These are phyloP conservation scores for Steromphala cineraria DNA, from an alignment of 2,888 invertebrate species.

Conservation along the genomic window DNA sequence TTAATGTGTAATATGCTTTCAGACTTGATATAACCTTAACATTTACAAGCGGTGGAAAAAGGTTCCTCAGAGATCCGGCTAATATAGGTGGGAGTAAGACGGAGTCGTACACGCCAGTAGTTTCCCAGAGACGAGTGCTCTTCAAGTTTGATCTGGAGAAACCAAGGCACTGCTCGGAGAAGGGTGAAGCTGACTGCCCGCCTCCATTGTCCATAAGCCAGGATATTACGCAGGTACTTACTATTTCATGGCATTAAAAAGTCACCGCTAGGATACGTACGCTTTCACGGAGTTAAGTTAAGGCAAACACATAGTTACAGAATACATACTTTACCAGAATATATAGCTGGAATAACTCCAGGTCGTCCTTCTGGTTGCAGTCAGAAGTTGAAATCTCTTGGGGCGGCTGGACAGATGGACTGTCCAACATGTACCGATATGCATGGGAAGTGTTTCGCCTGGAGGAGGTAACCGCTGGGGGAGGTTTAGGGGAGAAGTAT, in stretches of 20 bases:
- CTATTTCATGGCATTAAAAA: no score
- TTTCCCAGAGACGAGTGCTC: background rate
- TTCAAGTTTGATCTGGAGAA: conserved; percentile 2
- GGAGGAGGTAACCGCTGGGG: background rate
- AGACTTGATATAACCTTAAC: background rate
- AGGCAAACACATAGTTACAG: no score
- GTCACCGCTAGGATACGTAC: no score
- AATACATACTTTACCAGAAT: no score
- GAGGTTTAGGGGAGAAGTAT: background rate
- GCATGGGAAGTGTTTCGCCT: conserved; percentile 21
- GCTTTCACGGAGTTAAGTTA: no score
- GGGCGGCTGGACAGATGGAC: conserved; percentile 19
- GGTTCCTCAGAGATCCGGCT: background rate
- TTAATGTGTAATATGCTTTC: background rate
- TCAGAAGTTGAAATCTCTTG: background rate
- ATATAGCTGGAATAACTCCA: background rate
- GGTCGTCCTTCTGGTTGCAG: background rate
- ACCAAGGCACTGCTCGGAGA: background rate
- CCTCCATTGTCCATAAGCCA: background rate
- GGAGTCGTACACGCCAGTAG: background rate
- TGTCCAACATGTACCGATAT: conserved; percentile 25
- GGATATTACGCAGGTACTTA: background rate
- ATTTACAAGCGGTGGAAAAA: background rate
- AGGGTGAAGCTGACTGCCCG: background rate
- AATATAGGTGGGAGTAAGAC: background rate